These are phyloP conservation scores for Limenitis camilla DNA, from an alignment of 2,888 invertebrate species.

Conservation along the genomic window DNA sequence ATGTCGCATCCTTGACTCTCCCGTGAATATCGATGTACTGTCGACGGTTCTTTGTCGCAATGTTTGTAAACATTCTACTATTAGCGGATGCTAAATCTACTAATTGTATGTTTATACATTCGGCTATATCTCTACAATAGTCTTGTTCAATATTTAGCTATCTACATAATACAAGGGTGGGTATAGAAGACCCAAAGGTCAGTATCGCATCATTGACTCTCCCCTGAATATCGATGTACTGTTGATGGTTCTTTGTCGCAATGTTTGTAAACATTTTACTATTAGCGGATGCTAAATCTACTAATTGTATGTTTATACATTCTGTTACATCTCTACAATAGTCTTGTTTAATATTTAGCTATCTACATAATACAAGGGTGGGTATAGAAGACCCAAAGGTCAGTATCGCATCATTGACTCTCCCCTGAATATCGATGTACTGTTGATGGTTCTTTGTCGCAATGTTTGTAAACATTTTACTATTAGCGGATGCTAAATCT, in stretches of 20 bases:
- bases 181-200: too few species aligned
- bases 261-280: conserved; percentile 8
- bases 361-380: too few species aligned
- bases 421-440: conserved; percentile 10
- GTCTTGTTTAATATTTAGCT: too few species aligned
- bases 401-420: conserved; percentile 14
- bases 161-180: too few species aligned
- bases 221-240: conserved; percentile 10
- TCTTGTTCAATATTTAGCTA: too few species aligned
- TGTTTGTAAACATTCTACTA: conserved; percentile 9
- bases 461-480: conserved; percentile 8
- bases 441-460: too few species aligned
- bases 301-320: too few species aligned
- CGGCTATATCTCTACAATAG: too few species aligned
- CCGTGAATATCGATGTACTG: conserved; percentile 11
- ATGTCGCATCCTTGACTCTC: conserved; percentile 12
- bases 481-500: not conserved
- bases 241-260: too few species aligned
- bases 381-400: too few species aligned
- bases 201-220: conserved; percentile 13
- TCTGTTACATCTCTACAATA: too few species aligned
- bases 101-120: too few species aligned
- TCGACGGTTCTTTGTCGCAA: not conserved
- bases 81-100: not conserved
- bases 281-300: not conserved